These are phyloP conservation scores for Eupithecia exiguata DNA, from an alignment of 2,888 invertebrate genomes.

Conservation along the genomic window DNA sequence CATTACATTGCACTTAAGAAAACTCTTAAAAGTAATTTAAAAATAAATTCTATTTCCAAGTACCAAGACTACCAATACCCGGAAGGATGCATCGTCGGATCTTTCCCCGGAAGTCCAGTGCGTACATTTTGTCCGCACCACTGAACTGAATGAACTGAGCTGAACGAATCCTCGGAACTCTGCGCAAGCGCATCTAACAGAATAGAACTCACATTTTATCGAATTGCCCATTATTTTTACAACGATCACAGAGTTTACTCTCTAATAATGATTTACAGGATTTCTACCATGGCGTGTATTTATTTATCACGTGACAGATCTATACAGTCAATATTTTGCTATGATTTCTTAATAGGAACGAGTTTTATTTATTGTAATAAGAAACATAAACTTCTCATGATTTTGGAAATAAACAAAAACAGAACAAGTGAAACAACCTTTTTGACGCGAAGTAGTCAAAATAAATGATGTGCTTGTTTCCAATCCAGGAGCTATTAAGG, in stretches of 20 bases:
- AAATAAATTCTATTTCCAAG: conserved; percentile 26
- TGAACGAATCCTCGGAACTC: conserved; percentile 47
- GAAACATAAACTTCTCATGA: background rate
- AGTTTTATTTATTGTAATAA: too few species aligned
- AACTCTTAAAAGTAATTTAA: too few species aligned
- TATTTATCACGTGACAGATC: background rate
- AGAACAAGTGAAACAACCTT: background rate
- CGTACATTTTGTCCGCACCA: conserved; percentile 66
- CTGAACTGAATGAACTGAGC: conserved; percentile 51
- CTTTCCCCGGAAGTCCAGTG: conserved; percentile 66
- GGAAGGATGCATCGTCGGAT: conserved; percentile 49
- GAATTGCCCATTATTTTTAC: background rate
- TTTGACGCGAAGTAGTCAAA: background rate
- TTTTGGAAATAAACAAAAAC: background rate
- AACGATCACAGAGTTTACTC: background rate
- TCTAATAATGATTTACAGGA: background rate
- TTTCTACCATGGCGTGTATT: background rate
- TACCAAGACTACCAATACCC: conserved; percentile 55
- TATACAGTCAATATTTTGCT: too few species aligned
- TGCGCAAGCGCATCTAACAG: background rate
- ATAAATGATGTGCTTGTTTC: background rate
- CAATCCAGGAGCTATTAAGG: background rate
- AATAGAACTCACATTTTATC: background rate
- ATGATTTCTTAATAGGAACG: too few species aligned
- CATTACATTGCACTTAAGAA: too few species aligned